Base-by-base conservation (phyloP, 2,797 vertebrate genomes). In the Amazona finschi region DNA sequence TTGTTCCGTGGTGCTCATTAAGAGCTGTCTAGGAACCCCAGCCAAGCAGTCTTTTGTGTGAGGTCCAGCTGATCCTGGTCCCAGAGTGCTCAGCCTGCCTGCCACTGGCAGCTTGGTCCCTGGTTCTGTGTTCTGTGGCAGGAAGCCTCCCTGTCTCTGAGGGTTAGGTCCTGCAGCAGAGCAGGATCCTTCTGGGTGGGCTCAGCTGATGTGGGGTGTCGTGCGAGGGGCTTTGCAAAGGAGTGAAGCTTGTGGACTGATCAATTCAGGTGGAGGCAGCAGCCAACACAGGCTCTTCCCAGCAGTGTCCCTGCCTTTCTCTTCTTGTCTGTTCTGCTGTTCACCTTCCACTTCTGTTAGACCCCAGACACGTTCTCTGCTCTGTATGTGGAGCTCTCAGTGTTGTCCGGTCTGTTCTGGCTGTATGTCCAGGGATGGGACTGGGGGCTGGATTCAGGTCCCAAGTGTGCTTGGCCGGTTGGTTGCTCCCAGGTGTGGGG, bases 361-460 rank as follows among this genome's bases (percentile, higher is more conserved):
- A 74, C 33, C 53, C 72, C 78, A 80, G 94, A 60, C 57, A 10
- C 2, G 6, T 87, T 83, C 61, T 92, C 80, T 89, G 93, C 92
- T 94, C 94, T 66, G 60, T 66, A 38, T 76, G 87, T 90, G 89
- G 84, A 92, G 93, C 80, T 89, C 74, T 93, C 79, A 6, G 70
- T 85, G 84, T 86, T 74, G 93, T 88, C 87, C 46, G 87, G 72
- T 93, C 78, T 75, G 70, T 88, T 70, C 81, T 67, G 77, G n/a
- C 82, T 80, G 36, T 69, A 6, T 74, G 70, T 80, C 50, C 84
- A 72, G 95, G 86, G 86, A 52, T 36, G 88, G 90, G 52, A 57
- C 33, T 91, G 38, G 47, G 96, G 95, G 95, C 95, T 97, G 96
- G 89, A 87, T 78, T 84, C n/a, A 4, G 95, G 96, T 94, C 93